A percentile compares a stretch with the other conserved stretches of the same genome.
Conservation (phyloP, 2,888 invertebrate genomes). For the Drepanosiphum platanoidis region DNA sequence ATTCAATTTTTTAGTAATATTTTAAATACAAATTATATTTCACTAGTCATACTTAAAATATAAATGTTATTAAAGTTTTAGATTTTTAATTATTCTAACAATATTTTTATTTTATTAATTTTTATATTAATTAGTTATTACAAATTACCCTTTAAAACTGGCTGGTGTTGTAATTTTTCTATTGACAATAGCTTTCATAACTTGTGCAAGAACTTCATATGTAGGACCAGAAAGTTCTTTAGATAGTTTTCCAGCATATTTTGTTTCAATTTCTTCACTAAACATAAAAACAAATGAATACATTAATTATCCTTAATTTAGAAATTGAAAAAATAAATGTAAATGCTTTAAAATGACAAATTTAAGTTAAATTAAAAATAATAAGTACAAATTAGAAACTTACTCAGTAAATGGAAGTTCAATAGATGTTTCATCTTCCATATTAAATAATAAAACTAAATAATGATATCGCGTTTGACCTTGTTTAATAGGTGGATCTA, state of each 20-base stretch:
- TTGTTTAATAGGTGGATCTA: constrained; percentile 99
- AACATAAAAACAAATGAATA: constrained; percentile 64
- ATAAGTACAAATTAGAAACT: constrained; percentile 67
- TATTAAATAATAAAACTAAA: constrained; percentile 90
- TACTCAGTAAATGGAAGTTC: constrained; percentile 93
- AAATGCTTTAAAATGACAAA: not conserved
- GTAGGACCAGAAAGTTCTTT: constrained; percentile 92
- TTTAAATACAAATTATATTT: no score
- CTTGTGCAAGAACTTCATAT: constrained; percentile 93
- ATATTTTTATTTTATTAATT: not conserved
- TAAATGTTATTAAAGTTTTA: not conserved
- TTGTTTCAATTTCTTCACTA: constrained; percentile 89
- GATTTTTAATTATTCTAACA: no score
- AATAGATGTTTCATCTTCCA: constrained; percentile 90
- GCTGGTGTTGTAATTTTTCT: constrained; percentile 95
- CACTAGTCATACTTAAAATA: no score
- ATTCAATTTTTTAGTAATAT: no score
- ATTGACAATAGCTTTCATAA: constrained; percentile 95
- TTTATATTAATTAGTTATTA: not conserved
- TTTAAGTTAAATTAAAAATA: not conserved
- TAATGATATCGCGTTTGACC: constrained; percentile 99
- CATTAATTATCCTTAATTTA: not conserved
- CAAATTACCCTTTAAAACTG: constrained; percentile 83
- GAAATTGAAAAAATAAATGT: not conserved
- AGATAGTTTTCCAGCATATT: constrained; percentile 90